These are phyloP conservation scores for Thecophora atra DNA, from an alignment of 2,888 invertebrate genomes.

Conservation along the genomic window DNA sequence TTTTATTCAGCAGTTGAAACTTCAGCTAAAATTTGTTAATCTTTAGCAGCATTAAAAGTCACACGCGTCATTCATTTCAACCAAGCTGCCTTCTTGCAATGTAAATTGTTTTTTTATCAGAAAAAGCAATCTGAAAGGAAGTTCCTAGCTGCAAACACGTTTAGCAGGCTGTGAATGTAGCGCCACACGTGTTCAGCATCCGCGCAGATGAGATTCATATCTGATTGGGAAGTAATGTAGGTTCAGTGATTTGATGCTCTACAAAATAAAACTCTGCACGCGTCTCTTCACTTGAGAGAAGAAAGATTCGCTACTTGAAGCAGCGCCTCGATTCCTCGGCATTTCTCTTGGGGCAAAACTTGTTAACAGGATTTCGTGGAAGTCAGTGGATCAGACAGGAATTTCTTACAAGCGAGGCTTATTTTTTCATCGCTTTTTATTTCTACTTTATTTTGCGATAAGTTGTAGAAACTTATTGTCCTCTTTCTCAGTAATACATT, in stretches of 20 bases:
- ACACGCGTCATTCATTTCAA: too few relatives aligned
- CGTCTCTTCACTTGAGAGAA: background rate
- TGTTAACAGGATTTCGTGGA: conserved; percentile 9
- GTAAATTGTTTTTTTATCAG: background rate
- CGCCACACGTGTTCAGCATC: background rate
- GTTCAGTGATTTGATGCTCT: conserved; percentile 56
- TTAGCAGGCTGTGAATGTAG: background rate
- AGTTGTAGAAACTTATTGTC: too few relatives aligned
- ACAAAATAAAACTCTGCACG: conserved; percentile 25
- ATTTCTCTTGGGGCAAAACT: background rate
- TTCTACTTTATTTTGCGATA: background rate
- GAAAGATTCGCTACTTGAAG: background rate
- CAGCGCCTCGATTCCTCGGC: background rate
- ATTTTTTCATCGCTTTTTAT: conserved; percentile 6
- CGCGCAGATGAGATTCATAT: conserved; percentile 48
- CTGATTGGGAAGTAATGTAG: conserved; percentile 60
- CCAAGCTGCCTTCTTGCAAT: background rate
- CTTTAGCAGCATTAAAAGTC: background rate
- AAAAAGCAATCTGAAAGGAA: conserved; percentile 24
- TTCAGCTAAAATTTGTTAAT: background rate
- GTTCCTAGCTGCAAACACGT: too few relatives aligned
- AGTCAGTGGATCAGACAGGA: background rate
- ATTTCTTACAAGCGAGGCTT: background rate
- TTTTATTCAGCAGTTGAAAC: background rate
- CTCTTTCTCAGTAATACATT: background rate